Base-by-base conservation (phyloP, 2,888 invertebrate genomes). In the Tipula helvola region DNA sequence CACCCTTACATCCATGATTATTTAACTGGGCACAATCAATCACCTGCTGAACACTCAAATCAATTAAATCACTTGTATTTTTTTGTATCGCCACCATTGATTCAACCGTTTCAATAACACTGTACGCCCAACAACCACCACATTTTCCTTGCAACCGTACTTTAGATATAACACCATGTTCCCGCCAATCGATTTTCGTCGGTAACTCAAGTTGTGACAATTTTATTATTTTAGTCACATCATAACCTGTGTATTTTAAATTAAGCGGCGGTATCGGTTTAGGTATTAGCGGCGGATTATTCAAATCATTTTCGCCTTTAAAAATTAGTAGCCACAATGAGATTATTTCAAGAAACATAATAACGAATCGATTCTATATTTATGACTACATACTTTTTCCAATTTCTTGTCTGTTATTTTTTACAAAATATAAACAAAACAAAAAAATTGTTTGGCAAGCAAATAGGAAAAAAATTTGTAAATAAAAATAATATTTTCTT, bases 81-180 rank as follows among this genome's bases (percentile, higher is more conserved):
- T 96, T 95, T 89, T 93, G 93, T 28, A 96, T 93, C 0, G 96
- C 96, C 85, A 93, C 91, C 95, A 96, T 96, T 0, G 96, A 93
- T 91, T 97, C 97, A 86, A 95, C 93, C 42, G 94, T 94, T 88
- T 95, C 95, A 0, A 96, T 92, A 0, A 95, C 94, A 89, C 96
- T 96, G 91, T 96, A 96, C 0, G 97, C 97, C 96, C 97, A 97
- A 90, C 97, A 97, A 0, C 96, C 97, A 1, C 97, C 97, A 91
- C 97, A 97, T 10, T 92, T 89, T 12, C 94, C 94, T 91, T 97
- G 97, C 90, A 95, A 94, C 86, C 93, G 93, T 0, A 97, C 93
- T 0, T 93, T 91, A 1, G 95, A 93, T 1, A 97, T 92, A 10
- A 94, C 93, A 39, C 94, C 94, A 89, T 94, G 94, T 0, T 93